Conservation (phyloP, 2,888 invertebrate species). For the Neocrepidodera transversa region DNA sequence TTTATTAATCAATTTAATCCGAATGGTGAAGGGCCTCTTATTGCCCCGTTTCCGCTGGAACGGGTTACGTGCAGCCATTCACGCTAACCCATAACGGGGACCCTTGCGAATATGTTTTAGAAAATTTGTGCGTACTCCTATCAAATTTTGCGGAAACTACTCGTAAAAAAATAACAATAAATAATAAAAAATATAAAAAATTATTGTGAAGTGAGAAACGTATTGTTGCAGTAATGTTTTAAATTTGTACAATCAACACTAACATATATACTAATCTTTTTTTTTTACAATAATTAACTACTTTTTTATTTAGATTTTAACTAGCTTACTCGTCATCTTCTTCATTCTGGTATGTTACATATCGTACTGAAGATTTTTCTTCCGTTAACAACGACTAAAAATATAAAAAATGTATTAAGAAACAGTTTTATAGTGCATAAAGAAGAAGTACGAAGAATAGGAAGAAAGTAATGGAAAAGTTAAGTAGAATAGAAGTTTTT, state of each 20-base stretch:
- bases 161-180: slow-evolving; percentile 13
- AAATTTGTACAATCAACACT: slow-evolving; percentile 24
- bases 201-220: slow-evolving; percentile 25
- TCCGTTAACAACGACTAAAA: slow-evolving; percentile 85
- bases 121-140: slow-evolving; percentile 24
- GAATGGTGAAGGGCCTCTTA: slow-evolving; percentile 53
- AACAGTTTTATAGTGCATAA: too few relatives aligned
- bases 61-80: slow-evolving; percentile 72
- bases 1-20: slow-evolving; percentile 31
- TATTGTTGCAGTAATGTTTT: background rate
- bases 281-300: slow-evolving; percentile 15
- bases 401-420: too few relatives aligned
- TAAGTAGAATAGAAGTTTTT: too few relatives aligned
- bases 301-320: slow-evolving; percentile 5
- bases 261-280: slow-evolving; percentile 11
- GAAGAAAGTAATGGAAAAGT: too few relatives aligned
- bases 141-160: slow-evolving; percentile 3
- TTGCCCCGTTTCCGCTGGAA: slow-evolving; percentile 59
- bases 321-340: slow-evolving; percentile 75
- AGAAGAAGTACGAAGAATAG: too few relatives aligned
- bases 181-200: slow-evolving; percentile 22
- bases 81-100: slow-evolving; percentile 64
- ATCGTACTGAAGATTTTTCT: slow-evolving; percentile 91
- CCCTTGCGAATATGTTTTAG: slow-evolving; percentile 47
- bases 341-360: slow-evolving; percentile 94